Evolutionary conservation across 1,140 invertebrate genomes (phyloP), one percentile per base, ranked within the genome.

Genomic region (Seison nebaliae): DNA sequence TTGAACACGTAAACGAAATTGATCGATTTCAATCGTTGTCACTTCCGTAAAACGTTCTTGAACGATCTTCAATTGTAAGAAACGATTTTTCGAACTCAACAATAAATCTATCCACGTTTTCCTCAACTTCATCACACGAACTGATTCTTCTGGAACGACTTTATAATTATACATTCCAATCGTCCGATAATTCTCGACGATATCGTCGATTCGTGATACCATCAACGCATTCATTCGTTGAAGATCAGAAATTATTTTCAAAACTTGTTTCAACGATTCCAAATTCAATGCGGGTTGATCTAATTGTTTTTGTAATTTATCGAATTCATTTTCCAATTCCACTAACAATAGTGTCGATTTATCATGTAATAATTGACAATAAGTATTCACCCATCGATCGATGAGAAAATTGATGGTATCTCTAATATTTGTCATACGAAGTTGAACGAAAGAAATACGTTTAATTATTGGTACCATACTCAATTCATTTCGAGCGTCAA

Each of bases 231-330:
- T 71, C 46, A 69, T 66, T 22, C 67, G 64, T 46, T 72, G 70
- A 26, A 80, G 68, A 22, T 68, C 65, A 4, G 68, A 61, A 35
- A 84, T 77, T 0, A 72, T 71, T 46, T 70, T 67, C 66, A 83
- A 71, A 1, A 83, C 71, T 47, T 67, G 60, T 58, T 78, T 83
- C 46, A 83, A 74, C 42, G 74, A 67, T 36, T 76, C 71, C 8
- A 81, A 54, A 12, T 70, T 69, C 36, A 70, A 64, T 26, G 5
- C 5, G 9, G 24, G 2, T 26, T 8, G 3, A 11, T 2, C 3
- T 26, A 12, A 6, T 26, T 26, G 24, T 26, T 26, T 26, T 26
- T n/a, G n/a, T n/a, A n/a, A n/a, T n/a, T n/a, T n/a, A n/a, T n/a
- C n/a, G n/a, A n/a, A n/a, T n/a, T n/a, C n/a, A n/a, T n/a, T n/a